Base-by-base conservation (phyloP, 2,113 vertebrate genomes). In the Anguilla japonica region DNA sequence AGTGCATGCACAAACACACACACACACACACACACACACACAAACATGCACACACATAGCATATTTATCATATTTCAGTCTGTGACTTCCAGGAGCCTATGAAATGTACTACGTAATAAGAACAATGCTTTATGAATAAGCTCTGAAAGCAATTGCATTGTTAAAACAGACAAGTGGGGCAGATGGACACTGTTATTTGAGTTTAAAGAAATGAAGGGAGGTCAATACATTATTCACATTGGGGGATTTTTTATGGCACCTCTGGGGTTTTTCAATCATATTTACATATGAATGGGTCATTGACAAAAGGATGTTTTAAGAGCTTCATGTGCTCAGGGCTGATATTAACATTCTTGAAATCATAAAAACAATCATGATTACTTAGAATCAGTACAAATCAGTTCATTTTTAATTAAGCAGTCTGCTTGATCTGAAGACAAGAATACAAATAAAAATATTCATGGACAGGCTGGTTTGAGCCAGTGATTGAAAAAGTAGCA, bases 11-110 rank as follows among this genome's bases (percentile, higher is more conserved):
- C 39, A 53, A 78, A 29, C 13, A 86, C n/a, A 82, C 29, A 26
- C 41, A 46, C 63, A 22, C 13, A 20, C 71, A 26, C 13, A 50
- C 34, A 46, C 34, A 20, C 40, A 81, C 40, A 41, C 34, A 83
- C 46, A 53, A 26, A 83, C 50, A 53, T 14, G 18, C 41, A 63
- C 20, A n/a, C 63, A 71, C 26, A 71, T 3, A n/a, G 7, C 20
- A 57, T 67, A 63, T 60, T 46, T 29, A 50, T 43, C 56, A 86
- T 81, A 57, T 80, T 79, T 26, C 71, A 75, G 71, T 75, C 71
- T 75, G 71, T 75, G 20, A 81, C 80, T 86, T 82, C 41, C 85
- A 82, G 13, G 41, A 53, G 83, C n/a, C 16, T 53, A 34, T 82
- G 16, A 9, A 81, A 56, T 53, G 22, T 82, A 0, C 41, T 22